A percentile compares a stretch with the other conserved stretches of the same genome.
phyloP scores from a whole-genome alignment of 2,888 invertebrate genomes.

The Dioctria linearis region DNA sequence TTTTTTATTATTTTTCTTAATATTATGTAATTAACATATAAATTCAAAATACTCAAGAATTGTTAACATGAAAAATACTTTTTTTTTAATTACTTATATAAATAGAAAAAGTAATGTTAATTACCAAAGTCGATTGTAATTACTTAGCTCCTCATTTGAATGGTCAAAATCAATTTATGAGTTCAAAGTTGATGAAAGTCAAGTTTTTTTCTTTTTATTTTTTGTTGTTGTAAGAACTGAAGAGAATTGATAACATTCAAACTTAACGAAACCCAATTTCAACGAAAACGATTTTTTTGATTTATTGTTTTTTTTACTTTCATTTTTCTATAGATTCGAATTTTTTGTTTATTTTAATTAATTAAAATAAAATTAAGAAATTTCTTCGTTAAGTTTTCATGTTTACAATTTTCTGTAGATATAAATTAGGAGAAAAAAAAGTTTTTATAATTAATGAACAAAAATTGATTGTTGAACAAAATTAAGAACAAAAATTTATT shows the following conservation, averaged over 20 bases:
- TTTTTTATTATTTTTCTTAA: not conserved
- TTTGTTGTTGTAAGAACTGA: too few relatives aligned
- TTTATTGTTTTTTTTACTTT: not conserved
- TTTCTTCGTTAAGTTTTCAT: too few relatives aligned
- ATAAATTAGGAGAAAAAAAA: too few relatives aligned
- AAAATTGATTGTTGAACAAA: too few relatives aligned
- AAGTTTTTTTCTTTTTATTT: too few relatives aligned
- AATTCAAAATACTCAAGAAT: slow-evolving; percentile 41
- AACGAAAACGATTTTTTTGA: not conserved
- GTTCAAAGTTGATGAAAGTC: too few relatives aligned
- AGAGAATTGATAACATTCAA: not conserved
- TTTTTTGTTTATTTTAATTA: too few relatives aligned
- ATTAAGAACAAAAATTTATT: too few relatives aligned
- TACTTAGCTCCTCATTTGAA: slow-evolving; percentile 6
- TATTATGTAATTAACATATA: not conserved
- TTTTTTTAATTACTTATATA: slow-evolving; percentile 27
- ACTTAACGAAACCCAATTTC: not conserved
- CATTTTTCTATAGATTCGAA: not conserved
- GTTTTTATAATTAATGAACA: too few relatives aligned
- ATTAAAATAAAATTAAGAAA: too few relatives aligned
- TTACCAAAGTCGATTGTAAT: slow-evolving; percentile 45
- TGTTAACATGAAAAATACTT: slow-evolving; percentile 16
- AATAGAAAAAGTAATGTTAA: slow-evolving; percentile 40
- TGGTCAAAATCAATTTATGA: too few relatives aligned
- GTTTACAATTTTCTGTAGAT: too few relatives aligned